These are phyloP conservation scores for Dryococelus australis DNA, from an alignment of 2,888 invertebrate genomes.

Conservation along the genomic window DNA sequence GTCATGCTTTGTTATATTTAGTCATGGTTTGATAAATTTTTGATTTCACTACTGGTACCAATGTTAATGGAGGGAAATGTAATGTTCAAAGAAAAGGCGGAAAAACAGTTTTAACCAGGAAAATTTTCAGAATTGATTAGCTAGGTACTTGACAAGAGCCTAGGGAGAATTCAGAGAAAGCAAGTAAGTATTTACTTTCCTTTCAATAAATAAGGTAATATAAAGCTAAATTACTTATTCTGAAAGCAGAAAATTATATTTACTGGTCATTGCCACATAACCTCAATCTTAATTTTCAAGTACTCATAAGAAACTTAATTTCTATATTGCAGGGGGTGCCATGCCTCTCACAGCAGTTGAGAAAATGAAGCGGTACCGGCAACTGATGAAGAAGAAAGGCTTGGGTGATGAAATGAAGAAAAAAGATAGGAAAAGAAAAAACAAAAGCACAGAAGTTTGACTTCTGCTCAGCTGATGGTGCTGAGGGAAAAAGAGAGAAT, in stretches of 20 bases:
- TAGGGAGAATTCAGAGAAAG: too few relatives aligned
- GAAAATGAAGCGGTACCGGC: background rate
- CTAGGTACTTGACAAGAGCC: too few relatives aligned
- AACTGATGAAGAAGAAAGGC: background rate
- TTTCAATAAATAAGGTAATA: too few relatives aligned
- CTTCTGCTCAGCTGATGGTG: too few relatives aligned
- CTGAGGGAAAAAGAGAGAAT: too few relatives aligned
- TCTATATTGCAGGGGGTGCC: too few relatives aligned
- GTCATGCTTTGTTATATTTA: background rate
- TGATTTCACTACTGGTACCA: background rate
- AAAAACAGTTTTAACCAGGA: too few relatives aligned
- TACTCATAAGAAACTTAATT: background rate
- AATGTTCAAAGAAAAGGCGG: too few relatives aligned
- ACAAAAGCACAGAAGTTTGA: background rate
- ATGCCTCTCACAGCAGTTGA: slow-evolving; percentile 9
- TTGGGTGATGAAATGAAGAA: background rate
- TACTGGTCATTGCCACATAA: background rate
- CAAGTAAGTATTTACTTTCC: too few relatives aligned
- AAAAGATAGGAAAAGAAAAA: background rate
- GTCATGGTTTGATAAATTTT: background rate
- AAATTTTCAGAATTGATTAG: too few relatives aligned
- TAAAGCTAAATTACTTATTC: background rate
- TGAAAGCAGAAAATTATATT: background rate
- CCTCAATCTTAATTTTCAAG: background rate
- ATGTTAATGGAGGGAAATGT: background rate